Evolutionary conservation across 2,113 vertebrate genomes (phyloP).

Genomic region (Rhombomys opimus): DNA sequence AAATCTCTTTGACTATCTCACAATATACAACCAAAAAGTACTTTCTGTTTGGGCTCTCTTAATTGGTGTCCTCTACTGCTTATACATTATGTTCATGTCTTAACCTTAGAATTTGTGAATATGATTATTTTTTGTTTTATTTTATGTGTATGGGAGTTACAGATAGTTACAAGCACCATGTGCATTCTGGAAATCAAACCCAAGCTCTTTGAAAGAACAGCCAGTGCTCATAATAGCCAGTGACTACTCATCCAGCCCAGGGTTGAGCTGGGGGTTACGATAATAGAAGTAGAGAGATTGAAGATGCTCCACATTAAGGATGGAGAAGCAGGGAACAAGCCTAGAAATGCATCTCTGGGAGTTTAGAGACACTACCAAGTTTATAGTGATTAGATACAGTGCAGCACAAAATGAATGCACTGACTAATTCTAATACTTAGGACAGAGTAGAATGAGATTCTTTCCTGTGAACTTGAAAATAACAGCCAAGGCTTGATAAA

Average conservation of each 20-base stretch:
- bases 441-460: not conserved
- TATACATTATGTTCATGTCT: not conserved
- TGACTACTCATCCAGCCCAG: not conserved
- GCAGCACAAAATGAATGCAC: not conserved
- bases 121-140: not conserved
- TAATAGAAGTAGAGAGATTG: not conserved
- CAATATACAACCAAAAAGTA: not conserved
- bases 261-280: not conserved
- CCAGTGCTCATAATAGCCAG: not conserved
- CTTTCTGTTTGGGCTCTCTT: not conserved
- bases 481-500: not conserved
- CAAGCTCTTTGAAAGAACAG: not conserved
- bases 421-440: not conserved
- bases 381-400: not conserved
- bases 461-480: constrained; percentile 47
- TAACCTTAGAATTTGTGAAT: not conserved
- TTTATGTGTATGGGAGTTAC: not conserved
- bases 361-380: not conserved
- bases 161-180: not conserved
- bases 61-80: not conserved
- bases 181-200: not conserved
- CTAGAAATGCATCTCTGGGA: not conserved
- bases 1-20: not conserved
- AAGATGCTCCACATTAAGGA: not conserved
- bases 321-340: not conserved